Evolutionary conservation across 92 coral and sea anemone species (phyloP).

Genomic region (Chrysogorgia sp.): DNA sequence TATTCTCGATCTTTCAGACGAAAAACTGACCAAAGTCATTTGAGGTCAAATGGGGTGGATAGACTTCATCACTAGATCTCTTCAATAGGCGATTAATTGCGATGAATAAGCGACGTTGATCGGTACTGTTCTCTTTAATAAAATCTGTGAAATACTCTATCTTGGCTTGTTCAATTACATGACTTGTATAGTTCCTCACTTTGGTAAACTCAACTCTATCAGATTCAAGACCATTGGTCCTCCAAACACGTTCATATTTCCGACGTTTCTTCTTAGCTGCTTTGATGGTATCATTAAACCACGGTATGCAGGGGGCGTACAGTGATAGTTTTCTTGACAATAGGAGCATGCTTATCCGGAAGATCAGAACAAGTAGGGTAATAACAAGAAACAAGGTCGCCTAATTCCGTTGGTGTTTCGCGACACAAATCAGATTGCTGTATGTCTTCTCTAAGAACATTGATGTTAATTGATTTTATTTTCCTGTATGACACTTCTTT

Average conservation of each 20-base stretch:
- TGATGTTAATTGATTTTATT: conserved; percentile 3
- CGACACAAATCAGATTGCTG: conserved; percentile 6
- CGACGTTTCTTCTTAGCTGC: conserved; percentile 36
- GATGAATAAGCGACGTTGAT: conserved; percentile 31
- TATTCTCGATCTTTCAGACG: conserved; percentile 3
- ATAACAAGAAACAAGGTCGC: conserved; percentile 9
- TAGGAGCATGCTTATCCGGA: conserved; percentile 44
- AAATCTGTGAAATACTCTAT: conserved; percentile 19
- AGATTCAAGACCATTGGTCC: conserved; percentile 33
- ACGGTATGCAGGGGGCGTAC: conserved; percentile 48
- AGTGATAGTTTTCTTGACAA: conserved; percentile 28
- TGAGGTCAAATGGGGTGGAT: conserved; percentile 13
- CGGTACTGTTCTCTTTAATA: conserved; percentile 25
- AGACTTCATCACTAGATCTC: background rate
- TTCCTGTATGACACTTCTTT: conserved; percentile 45
- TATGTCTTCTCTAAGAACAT: conserved; percentile 6
- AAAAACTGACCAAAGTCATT: conserved; percentile 41
- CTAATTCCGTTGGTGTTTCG: background rate
- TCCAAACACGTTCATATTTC: conserved; percentile 38
- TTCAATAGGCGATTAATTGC: conserved; percentile 34
- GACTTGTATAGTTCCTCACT: conserved; percentile 25
- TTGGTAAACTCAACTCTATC: conserved; percentile 19
- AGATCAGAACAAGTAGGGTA: conserved; percentile 1
- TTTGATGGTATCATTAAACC: conserved; percentile 42
- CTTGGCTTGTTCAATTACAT: conserved; percentile 31